Conservation (phyloP, 2,113 vertebrate species). For the Syrmaticus mikado region DNA sequence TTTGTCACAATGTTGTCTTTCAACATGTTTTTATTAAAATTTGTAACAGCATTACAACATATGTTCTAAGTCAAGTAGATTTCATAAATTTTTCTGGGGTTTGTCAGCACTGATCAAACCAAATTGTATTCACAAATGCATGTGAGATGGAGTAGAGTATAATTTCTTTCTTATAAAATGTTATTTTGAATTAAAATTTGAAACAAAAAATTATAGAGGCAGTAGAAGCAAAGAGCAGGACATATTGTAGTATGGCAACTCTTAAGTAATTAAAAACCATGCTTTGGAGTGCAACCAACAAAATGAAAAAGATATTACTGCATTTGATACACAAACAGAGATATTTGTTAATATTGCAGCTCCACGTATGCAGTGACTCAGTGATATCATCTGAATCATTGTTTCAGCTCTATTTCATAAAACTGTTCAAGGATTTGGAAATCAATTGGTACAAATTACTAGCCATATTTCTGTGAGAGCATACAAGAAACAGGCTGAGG, state of each 20-base stretch:
- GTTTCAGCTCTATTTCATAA: neutral
- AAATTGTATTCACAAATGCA: neutral
- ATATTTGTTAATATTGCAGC: neutral
- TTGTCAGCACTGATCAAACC: neutral
- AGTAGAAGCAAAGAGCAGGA: neutral
- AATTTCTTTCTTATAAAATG: neutral
- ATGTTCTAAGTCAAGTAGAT: neutral
- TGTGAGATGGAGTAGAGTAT: neutral
- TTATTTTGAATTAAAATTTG: neutral
- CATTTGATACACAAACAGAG: neutral
- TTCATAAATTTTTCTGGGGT: neutral
- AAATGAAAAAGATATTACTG: neutral
- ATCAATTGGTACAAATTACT: neutral
- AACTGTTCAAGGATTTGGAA: neutral
- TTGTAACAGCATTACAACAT: too few relatives aligned
- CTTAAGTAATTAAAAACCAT: neutral
- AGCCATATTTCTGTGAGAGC: neutral
- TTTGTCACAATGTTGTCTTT: neutral
- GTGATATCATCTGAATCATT: neutral
- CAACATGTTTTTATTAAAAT: neutral
- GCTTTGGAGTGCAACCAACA: neutral
- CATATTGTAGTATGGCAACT: neutral
- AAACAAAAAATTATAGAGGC: neutral
- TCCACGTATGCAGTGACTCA: neutral
- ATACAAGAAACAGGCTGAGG: neutral